Conservation (phyloP, 2,888 invertebrate species). For the Lymantria dispar region DNA sequence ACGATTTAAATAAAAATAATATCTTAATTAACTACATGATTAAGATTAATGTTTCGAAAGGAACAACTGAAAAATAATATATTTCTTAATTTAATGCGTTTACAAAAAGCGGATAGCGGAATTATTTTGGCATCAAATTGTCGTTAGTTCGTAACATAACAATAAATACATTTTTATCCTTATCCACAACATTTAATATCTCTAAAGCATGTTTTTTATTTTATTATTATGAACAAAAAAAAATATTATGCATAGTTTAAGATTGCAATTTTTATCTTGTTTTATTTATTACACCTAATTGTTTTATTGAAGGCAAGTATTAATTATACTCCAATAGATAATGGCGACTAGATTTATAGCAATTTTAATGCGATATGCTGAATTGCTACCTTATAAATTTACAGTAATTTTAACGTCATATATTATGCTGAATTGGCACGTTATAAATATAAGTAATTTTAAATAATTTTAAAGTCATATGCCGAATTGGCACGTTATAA, state of each 20-base stretch:
- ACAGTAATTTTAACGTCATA: no score
- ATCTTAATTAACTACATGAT: slow-evolving; percentile 1
- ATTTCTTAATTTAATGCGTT: slow-evolving; percentile 18
- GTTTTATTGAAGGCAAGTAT: no score
- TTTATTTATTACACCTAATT: not conserved
- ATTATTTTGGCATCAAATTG: slow-evolving; percentile 63
- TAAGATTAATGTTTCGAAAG: slow-evolving; percentile 20
- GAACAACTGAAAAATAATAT: slow-evolving; percentile 19
- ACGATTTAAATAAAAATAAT: slow-evolving; percentile 1
- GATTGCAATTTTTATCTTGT: slow-evolving; percentile 26
- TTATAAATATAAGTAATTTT: no score
- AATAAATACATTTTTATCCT: slow-evolving; percentile 41
- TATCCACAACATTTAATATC: slow-evolving; percentile 21
- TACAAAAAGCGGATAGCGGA: slow-evolving; percentile 31
- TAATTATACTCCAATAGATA: no score
- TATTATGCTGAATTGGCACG: no score
- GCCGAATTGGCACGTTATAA: no score
- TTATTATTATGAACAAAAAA: slow-evolving; percentile 24
- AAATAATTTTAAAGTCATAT: no score
- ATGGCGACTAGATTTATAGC: no score
- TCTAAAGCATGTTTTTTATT: slow-evolving; percentile 11
- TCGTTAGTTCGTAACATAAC: slow-evolving; percentile 39
- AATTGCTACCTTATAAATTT: no score
- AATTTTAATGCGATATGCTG: no score
- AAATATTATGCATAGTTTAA: slow-evolving; percentile 11